Percentiles rank a stretch among this genome's conserved stretches.
Conservation (phyloP, 1,140 invertebrate genomes). For the Myzus persicae region DNA sequence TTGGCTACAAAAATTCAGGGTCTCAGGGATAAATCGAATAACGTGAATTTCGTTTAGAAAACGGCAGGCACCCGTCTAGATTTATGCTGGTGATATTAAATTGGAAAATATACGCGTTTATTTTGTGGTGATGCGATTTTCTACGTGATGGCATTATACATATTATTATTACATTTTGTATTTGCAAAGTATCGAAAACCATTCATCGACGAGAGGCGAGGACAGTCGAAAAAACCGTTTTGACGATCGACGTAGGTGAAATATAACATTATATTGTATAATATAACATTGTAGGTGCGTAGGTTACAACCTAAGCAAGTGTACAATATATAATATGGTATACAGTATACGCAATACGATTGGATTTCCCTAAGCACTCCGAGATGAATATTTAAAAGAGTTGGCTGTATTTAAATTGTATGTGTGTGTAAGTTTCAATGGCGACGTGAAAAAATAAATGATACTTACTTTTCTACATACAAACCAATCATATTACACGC, state of each 20-base stretch:
- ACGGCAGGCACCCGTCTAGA: background rate
- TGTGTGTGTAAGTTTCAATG: background rate
- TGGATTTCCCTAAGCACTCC: background rate
- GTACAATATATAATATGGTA: background rate
- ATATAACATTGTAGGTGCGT: background rate
- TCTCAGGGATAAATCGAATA: background rate
- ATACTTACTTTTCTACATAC: background rate
- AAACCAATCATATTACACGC: background rate
- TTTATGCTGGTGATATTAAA: background rate
- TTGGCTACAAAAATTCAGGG: background rate
- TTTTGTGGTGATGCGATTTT: background rate
- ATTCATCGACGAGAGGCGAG: background rate
- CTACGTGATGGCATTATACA: background rate
- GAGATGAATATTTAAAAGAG: background rate
- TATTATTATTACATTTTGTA: background rate
- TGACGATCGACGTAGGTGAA: background rate
- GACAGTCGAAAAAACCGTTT: background rate
- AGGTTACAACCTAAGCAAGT: background rate
- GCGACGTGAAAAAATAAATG: background rate
- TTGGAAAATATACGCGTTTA: background rate
- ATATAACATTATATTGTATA: too few relatives aligned
- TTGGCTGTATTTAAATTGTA: background rate
- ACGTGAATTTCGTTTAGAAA: background rate
- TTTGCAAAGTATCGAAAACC: background rate
- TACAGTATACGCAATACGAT: background rate